Evolutionary conservation across 2,888 invertebrate genomes (phyloP).

Genomic region (Sphaerophoria rueppellii): DNA sequence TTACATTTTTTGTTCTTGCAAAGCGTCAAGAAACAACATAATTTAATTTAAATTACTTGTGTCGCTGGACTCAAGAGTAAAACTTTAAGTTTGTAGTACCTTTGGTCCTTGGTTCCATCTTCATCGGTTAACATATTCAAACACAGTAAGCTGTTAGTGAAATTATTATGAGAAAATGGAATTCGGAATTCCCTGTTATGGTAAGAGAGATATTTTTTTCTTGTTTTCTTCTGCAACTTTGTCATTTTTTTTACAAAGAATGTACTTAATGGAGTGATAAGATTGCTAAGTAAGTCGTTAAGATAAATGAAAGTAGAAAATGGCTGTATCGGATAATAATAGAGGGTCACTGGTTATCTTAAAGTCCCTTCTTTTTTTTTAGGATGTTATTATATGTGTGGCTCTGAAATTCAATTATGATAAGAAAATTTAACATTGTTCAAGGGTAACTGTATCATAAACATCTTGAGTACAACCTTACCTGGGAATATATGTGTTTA

Average conservation of each 20-base stretch:
- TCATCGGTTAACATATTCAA: constrained; percentile 13
- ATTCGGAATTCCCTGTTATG: constrained; percentile 22
- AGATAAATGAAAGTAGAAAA: background rate
- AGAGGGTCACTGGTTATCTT: constrained; percentile 2
- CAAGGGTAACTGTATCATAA: background rate
- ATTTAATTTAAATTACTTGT: constrained; percentile 49
- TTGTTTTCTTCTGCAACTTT: background rate
- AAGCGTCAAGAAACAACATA: constrained; percentile 17
- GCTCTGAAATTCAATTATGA: background rate
- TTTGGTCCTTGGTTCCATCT: background rate
- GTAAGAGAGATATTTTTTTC: constrained; percentile 24
- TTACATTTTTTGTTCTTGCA: constrained; percentile 11
- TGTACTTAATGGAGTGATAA: constrained; percentile 43
- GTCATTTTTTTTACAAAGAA: constrained; percentile 18
- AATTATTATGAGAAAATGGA: constrained; percentile 30
- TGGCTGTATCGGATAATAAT: background rate
- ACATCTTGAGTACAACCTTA: too few species aligned
- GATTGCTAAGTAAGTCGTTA: constrained; percentile 30
- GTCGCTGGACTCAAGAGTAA: background rate
- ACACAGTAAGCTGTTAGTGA: constrained; percentile 11
- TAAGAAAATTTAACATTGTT: background rate
- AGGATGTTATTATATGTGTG: background rate
- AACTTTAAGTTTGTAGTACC: constrained; percentile 5
- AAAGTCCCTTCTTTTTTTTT: constrained; percentile 5
- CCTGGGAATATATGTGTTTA: too few species aligned